A percentile compares a stretch with the other conserved stretches of the same genome.
Evolutionary conservation across 1,140 invertebrate species (phyloP).

Genomic region (Delia radicum): DNA sequence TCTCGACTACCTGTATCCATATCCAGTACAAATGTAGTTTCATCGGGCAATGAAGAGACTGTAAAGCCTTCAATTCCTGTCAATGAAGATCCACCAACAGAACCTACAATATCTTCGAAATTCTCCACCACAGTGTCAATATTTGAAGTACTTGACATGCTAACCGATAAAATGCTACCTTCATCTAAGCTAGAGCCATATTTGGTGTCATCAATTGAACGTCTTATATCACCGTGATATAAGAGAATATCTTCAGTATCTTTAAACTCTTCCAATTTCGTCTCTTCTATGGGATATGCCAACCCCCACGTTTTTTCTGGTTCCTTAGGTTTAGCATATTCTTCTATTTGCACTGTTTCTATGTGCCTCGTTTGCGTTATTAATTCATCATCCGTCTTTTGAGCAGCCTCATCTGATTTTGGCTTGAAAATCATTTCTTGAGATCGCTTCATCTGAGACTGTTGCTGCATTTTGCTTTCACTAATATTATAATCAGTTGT

Average conservation of each 20-base stretch:
- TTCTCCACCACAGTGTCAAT: conserved; percentile 62
- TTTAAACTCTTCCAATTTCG: conserved; percentile 38
- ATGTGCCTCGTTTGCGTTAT: conserved; percentile 19
- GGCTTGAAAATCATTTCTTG: conserved; percentile 88
- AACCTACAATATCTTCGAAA: conserved; percentile 59
- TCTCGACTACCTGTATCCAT: conserved; percentile 48
- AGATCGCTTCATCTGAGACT: conserved; percentile 79
- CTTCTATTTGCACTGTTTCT: conserved; percentile 45
- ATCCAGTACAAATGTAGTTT: conserved; percentile 44
- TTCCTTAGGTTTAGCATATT: conserved; percentile 47
- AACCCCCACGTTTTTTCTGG: conserved; percentile 46
- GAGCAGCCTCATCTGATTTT: conserved; percentile 33
- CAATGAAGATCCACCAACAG: conserved; percentile 56
- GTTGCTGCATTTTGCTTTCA: conserved; percentile 58
- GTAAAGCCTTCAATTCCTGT: conserved; percentile 50
- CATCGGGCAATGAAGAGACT: conserved; percentile 37
- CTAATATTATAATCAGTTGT: conserved; percentile 37
- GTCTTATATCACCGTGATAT: conserved; percentile 42
- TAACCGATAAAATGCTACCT: conserved; percentile 60
- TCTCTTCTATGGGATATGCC: conserved; percentile 42
- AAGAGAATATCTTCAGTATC: conserved; percentile 48
- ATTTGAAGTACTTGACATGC: conserved; percentile 61
- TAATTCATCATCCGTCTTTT: conserved; percentile 34
- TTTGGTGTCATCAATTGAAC: conserved; percentile 52
- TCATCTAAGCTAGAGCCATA: conserved; percentile 62